Base-by-base conservation (phyloP, 2,888 invertebrate species). In the Temnothorax ravouxi region DNA sequence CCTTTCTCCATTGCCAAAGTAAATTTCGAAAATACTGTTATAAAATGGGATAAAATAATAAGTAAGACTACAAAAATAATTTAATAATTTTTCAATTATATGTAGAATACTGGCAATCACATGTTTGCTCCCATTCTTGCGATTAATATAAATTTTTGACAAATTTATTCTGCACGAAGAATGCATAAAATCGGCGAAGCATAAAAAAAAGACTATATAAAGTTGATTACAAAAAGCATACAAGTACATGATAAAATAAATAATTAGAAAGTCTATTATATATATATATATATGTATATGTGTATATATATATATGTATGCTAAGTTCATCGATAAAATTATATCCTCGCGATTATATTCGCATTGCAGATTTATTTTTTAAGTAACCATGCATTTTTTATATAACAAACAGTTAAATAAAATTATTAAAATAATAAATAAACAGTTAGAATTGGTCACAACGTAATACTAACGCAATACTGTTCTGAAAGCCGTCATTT, bases 381-480 rank as follows among this genome's bases (percentile, higher is more conserved):
- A 41, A 74, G 11, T 56, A 18, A 38, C 3, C 6, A 29, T 41
- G 47, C 47, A 41, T 8, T 4, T 15, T 44, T 34, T 21, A 21
- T 29, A 9, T 44, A 64, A 64, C 52, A 52, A 52, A 18, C 34
- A 29, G 18, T 64, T n/a, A 3, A 76, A 41, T 21, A 47, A 44
- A 34, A 38, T 64, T 38, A 50, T 13, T 47, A 15, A 76, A 69
- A 5, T 52, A 52, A 74, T 72, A 25, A 61, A 54, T 54, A 77
- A 66, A 75, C 56, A 56, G 71, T 54, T 67, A n/a, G 1, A 1
- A 44, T 54, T 80, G 59, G 6, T 77, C 15, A 44, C 2, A 5
- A 72, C 52, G 18, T 62, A 75, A 81, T 76, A 75, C 38, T 81
- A 66, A 13, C 15, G 41, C 75, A 81, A 79, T 59, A 80, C 72